phyloP scores from a whole-genome alignment of 2,797 vertebrate genomes.

The Macroramphosus scolopax region DNA sequence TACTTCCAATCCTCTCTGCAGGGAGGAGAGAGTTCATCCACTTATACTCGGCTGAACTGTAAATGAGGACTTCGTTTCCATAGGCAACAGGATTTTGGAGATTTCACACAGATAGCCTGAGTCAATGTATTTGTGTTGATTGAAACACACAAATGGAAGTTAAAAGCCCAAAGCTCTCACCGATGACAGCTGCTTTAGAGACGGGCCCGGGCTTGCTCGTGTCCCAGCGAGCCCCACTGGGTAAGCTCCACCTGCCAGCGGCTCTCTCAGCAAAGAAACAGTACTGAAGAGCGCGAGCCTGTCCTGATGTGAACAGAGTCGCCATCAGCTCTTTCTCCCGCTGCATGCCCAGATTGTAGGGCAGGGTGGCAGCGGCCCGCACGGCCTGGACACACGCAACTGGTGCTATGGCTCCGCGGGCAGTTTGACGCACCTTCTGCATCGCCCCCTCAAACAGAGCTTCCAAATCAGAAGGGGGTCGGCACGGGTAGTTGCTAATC shows the following conservation, averaged over 20 bases:
- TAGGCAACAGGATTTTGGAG: conserved; percentile 32
- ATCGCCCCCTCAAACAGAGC: conserved; percentile 72
- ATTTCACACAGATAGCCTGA: conserved; percentile 23
- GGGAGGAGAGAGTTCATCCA: conserved; percentile 43
- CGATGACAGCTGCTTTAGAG: conserved; percentile 84
- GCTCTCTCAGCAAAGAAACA: conserved; percentile 86
- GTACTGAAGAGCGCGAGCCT: conserved; percentile 87
- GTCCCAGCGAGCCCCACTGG: conserved; percentile 83
- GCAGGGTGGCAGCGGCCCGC: conserved; percentile 73
- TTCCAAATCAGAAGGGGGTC: conserved; percentile 66
- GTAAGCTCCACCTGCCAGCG: conserved; percentile 78
- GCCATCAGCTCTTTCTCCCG: conserved; percentile 80
- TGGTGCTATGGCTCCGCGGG: conserved; percentile 81
- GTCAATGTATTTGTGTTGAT: conserved; percentile 18
- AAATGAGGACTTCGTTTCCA: conserved; percentile 38
- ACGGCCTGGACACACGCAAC: conserved; percentile 85
- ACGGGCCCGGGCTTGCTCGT: conserved; percentile 73
- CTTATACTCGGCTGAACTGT: conserved; percentile 37
- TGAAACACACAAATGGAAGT: conserved; percentile 24
- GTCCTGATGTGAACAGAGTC: conserved; percentile 78
- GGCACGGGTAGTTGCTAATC: conserved; percentile 70
- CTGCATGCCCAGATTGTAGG: conserved; percentile 78
- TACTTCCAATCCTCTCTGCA: conserved; percentile 39
- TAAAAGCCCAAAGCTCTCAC: conserved; percentile 74
- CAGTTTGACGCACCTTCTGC: conserved; percentile 63